A percentile compares a stretch with the other conserved stretches of the same genome.
Evolutionary conservation across 1,140 invertebrate genomes (phyloP).

Genomic region (Eupristina koningsbergeri): DNA sequence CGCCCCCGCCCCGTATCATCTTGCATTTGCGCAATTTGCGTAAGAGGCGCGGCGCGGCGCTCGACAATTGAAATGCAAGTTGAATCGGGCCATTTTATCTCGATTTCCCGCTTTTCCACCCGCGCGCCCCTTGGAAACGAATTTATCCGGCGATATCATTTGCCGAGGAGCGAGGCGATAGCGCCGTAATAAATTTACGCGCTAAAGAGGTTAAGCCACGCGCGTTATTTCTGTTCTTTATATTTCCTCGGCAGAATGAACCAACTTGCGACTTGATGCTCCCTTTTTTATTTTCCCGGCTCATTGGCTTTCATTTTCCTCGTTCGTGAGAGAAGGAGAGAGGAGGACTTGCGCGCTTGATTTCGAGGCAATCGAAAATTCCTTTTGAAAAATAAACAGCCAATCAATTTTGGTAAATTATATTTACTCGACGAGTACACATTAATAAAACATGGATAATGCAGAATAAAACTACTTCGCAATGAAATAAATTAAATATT

Average conservation of each 20-base stretch:
- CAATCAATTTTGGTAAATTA: neutral
- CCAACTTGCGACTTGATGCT: constrained; percentile 39
- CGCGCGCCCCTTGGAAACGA: constrained; percentile 58
- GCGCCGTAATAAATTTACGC: constrained; percentile 72
- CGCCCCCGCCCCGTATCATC: too few relatives aligned
- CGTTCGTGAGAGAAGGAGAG: neutral
- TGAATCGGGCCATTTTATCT: constrained; percentile 50
- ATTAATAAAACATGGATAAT: neutral
- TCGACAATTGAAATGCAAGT: constrained; percentile 44
- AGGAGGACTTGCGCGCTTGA: neutral
- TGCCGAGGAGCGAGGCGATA: constrained; percentile 60
- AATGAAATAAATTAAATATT: too few relatives aligned
- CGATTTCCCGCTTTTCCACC: constrained; percentile 43
- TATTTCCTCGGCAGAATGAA: constrained; percentile 67
- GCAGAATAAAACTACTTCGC: neutral
- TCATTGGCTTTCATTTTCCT: constrained; percentile 32
- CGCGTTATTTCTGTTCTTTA: constrained; percentile 72
- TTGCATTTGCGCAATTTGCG: constrained; percentile 22
- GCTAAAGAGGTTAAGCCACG: constrained; percentile 72
- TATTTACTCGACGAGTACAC: neutral
- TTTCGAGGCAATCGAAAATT: constrained; percentile 2
- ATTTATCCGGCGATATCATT: constrained; percentile 71
- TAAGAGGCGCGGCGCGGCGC: constrained; percentile 26
- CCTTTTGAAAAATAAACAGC: constrained; percentile 6
- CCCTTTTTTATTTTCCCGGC: constrained; percentile 43